Base-by-base conservation (phyloP, 2,113 vertebrate species). In the Isichthys henryi region DNA sequence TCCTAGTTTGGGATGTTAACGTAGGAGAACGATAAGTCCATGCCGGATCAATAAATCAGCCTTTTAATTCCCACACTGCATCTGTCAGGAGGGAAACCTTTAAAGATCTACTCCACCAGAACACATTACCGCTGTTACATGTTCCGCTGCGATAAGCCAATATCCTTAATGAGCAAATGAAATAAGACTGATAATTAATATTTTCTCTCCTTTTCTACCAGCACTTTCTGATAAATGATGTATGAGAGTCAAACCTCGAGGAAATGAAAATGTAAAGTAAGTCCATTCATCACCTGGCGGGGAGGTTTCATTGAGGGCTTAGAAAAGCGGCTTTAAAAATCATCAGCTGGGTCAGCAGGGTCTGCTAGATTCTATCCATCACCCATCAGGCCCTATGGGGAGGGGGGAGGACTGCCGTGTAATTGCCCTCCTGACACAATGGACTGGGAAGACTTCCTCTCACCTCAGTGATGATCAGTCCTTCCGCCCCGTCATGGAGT, bases 21-120 rank as follows among this genome's bases (percentile, higher is more conserved):
- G 84, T 91, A 90, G 85, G 85, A 66, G 58, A 88, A 84, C 89
- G 88, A 90, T 80, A 86, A 89, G 88, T 90, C 89, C 88, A 35
- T 49, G 66, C 70, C 23, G 6, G 50, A 89, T 50, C 13, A 31
- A 50, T 48, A 82, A 52, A 53, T 84, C 82, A 84, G 17, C 27
- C 15, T 56, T 87, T 87, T 35, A 87, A 87, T 46, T 84, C 82
- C 45, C 82, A 56, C 6, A n/a, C 27, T 27, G n/a, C 48, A 53
- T 87, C 50, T n/a, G 27, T 53, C 48, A 31, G 13, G 50, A 87
- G 21, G 82, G 39, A 53, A 52, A 35, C 49, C 27, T 53, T 87
- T 53, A 56, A 87, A 17, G 23, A 53, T 53, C 62, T 70, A 53
- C 48, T n/a, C 21, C 17, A 87, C 10, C 83, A 49, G 45, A 86